These are phyloP conservation scores for Orycteropus afer DNA, from an alignment of 2,113 vertebrate genomes.

Conservation along the genomic window DNA sequence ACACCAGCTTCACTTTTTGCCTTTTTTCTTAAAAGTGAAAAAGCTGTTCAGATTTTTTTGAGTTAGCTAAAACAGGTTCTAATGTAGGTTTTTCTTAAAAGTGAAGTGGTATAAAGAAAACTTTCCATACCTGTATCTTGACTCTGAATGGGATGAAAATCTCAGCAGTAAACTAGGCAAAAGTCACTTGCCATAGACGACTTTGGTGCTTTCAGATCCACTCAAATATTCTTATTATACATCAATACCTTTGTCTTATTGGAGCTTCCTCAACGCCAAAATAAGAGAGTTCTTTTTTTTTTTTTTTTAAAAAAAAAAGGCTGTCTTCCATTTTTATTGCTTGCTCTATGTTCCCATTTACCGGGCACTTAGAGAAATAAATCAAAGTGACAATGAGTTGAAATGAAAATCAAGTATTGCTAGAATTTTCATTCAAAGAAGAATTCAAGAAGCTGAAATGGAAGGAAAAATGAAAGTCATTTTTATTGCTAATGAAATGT, in stretches of 20 bases:
- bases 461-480: slow-evolving; percentile 63
- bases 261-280: not conserved
- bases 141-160: not conserved
- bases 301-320: not conserved
- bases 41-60: not conserved
- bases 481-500: slow-evolving; percentile 70
- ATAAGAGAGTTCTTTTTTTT: not conserved
- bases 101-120: not conserved
- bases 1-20: not conserved
- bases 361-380: slow-evolving; percentile 62
- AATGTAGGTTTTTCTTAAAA: not conserved
- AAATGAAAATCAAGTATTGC: slow-evolving; percentile 67
- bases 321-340: slow-evolving; percentile 47
- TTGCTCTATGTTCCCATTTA: slow-evolving; percentile 49
- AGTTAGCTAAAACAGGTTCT: not conserved
- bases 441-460: slow-evolving; percentile 60
- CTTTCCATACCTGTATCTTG: not conserved
- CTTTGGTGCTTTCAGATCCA: slow-evolving; percentile 12
- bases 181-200: not conserved
- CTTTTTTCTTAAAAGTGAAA: too few relatives aligned
- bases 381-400: slow-evolving; percentile 69
- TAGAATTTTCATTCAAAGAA: slow-evolving; percentile 68
- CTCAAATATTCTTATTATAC: not conserved
- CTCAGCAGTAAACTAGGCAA: not conserved
- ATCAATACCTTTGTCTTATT: not conserved